Conservation (phyloP, 1,140 invertebrate species). For the Drosophila bocqueti region DNA sequence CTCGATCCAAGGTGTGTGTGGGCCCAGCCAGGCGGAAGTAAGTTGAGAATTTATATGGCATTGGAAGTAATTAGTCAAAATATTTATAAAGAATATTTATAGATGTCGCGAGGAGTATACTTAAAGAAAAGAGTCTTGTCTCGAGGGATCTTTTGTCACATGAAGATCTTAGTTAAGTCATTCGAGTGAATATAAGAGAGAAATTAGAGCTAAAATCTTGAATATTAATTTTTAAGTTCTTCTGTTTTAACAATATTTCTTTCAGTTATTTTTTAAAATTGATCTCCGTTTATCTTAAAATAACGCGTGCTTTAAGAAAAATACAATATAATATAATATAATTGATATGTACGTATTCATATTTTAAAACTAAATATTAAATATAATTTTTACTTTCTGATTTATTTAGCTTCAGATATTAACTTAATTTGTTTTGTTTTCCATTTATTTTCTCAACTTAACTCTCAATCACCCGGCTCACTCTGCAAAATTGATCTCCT, state of each 20-base stretch:
- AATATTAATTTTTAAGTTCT: background rate
- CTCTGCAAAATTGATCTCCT: background rate
- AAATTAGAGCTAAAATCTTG: background rate
- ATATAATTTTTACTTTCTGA: background rate
- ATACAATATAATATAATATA: too few species aligned
- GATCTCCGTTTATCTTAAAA: too few species aligned
- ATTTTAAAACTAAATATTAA: too few species aligned
- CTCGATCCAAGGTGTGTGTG: slow-evolving; percentile 47
- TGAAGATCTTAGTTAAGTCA: background rate
- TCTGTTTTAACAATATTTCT: too few species aligned
- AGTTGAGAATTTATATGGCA: slow-evolving; percentile 65
- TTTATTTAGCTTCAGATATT: background rate
- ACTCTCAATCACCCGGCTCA: too few species aligned
- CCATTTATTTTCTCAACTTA: background rate
- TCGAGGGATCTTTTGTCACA: background rate
- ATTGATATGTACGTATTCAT: too few species aligned
- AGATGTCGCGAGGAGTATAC: background rate
- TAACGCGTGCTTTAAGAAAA: too few species aligned
- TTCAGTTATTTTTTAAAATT: too few species aligned
- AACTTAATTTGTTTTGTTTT: background rate
- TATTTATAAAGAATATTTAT: slow-evolving; percentile 51
- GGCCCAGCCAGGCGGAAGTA: slow-evolving; percentile 61
- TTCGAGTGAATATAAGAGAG: background rate
- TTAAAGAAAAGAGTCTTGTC: background rate
- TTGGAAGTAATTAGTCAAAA: slow-evolving; percentile 70